A percentile compares a stretch with the other conserved stretches of the same genome.
Evolutionary conservation across 1,140 invertebrate genomes (phyloP).

Genomic region (Trigoniulus corallinus): DNA sequence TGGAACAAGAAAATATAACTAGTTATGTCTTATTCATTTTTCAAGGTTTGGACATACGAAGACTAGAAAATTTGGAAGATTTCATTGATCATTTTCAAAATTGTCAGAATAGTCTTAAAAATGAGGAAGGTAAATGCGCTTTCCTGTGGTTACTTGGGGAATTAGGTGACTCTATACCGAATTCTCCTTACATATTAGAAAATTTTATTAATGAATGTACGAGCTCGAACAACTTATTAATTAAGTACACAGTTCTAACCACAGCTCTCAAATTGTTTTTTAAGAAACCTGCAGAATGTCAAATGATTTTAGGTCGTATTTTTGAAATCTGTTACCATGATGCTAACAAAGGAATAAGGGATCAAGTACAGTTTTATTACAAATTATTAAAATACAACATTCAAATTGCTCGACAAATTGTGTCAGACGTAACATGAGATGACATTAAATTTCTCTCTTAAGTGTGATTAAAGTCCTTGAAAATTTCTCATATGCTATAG

Average conservation of each 20-base stretch:
- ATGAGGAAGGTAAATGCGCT: neutral
- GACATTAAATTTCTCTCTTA: neutral
- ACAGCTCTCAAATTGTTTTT: neutral
- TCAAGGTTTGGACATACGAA: neutral
- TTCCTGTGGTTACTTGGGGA: neutral
- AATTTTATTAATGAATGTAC: neutral
- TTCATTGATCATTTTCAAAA: neutral
- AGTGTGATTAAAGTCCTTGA: neutral
- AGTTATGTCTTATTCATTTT: neutral
- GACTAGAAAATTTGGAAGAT: neutral
- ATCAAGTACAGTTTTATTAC: neutral
- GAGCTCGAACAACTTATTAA: neutral
- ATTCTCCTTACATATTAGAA: neutral
- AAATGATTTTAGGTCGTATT: neutral
- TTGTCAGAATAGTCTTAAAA: neutral
- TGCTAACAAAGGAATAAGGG: neutral
- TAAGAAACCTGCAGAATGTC: neutral
- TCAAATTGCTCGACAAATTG: neutral
- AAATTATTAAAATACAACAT: neutral
- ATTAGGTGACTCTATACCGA: neutral
- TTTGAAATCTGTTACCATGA: neutral
- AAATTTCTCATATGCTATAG: neutral
- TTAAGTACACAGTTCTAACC: neutral
- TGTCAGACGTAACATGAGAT: neutral
- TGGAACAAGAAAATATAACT: neutral